Evolutionary conservation across 2,888 invertebrate genomes (phyloP), one percentile per base, ranked within the genome.

Genomic region (Julus scandinavius): DNA sequence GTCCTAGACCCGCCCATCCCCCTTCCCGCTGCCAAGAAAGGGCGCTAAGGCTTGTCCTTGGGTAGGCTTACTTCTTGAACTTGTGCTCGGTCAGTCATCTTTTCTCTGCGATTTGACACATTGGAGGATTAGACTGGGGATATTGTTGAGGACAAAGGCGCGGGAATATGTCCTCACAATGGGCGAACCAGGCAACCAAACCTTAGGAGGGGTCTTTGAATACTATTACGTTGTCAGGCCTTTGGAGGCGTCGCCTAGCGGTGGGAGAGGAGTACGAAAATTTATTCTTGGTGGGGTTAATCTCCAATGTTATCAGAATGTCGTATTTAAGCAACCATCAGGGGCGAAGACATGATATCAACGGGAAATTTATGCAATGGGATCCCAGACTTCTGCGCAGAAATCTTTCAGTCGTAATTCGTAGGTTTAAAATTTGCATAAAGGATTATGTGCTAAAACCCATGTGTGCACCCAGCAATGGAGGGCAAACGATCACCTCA

Each of bases 61-160:
- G 63, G 7, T 20, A 63, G 63, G 63, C 63, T n/a, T 29, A 29
- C 29, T 72, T 72, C 72, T 72, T 72, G 72, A 72, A 29, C 72
- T 72, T 72, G 72, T 29, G 72, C 72, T 72, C 72, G 72, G 7
- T 72, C 72, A 72, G 72, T 72, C 72, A 72, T 72, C 72, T 72
- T 72, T 72, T 72, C 72, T 72, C 29, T 13, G 29, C 72, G 72
- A 72, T 72, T 72, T 72, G 72, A 72, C 72, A 72, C 72, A 72
- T 72, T 29, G 72, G 72, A 72, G 72, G 72, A 72, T 72, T 72
- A 72, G 72, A 11, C 72, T 3, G 29, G 72, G 72, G 72, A 72
- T 72, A 29, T 72, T 72, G 72, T 72, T 72, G 72, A 11, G 72
- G 72, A 72, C 72, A 72, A 72, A 29, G 72, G 72, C 72, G 6